These are phyloP conservation scores for Cacoxenus indagator DNA, from an alignment of 2,888 invertebrate genomes.

Conservation along the genomic window DNA sequence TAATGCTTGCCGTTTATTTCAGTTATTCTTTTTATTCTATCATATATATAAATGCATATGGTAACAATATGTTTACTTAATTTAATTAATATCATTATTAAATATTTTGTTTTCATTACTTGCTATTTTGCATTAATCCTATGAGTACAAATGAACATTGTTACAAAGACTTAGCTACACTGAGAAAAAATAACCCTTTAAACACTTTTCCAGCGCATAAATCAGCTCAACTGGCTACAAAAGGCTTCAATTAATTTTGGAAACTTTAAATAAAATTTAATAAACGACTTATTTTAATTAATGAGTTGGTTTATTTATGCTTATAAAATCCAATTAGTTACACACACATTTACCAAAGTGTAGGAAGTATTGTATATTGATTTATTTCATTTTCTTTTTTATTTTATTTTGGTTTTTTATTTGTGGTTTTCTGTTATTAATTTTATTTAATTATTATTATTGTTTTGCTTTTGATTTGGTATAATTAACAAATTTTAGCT, in stretches of 20 bases:
- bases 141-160: background rate
- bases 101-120: constrained; percentile 32
- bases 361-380: constrained; percentile 9
- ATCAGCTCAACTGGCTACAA: background rate
- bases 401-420: background rate
- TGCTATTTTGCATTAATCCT: background rate
- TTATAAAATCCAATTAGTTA: background rate
- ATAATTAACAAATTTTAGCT: too few relatives aligned
- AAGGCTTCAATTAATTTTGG: background rate
- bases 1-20: constrained; percentile 31
- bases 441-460: too few relatives aligned
- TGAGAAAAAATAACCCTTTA: background rate
- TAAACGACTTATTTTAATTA: background rate
- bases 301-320: background rate
- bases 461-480: too few relatives aligned
- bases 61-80: constrained; percentile 62
- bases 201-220: background rate
- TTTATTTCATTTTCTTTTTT: too few relatives aligned
- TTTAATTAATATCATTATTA: constrained; percentile 56
- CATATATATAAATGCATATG: constrained; percentile 52
- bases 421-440: constrained; percentile 6
- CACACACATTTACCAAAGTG: background rate
- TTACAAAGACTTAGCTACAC: background rate
- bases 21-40: constrained; percentile 30
- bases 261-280: background rate